phyloP scores from a whole-genome alignment of 2,888 invertebrate species.

The Lasioglossum figueresi region DNA sequence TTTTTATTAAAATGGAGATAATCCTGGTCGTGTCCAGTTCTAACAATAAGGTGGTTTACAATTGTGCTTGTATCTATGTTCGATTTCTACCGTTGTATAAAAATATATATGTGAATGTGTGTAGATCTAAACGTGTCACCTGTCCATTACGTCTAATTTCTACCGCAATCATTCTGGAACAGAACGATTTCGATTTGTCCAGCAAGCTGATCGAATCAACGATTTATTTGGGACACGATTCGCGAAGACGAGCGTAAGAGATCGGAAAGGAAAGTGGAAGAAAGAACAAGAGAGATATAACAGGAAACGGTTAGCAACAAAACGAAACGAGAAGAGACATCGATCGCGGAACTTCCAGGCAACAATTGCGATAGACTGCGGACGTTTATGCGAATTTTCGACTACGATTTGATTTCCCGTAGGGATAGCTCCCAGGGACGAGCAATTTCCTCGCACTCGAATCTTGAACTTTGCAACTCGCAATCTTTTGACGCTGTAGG shows the following conservation, averaged over 20 bases:
- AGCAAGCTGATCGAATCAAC: neutral
- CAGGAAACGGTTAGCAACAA: neutral
- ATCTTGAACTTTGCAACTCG: neutral
- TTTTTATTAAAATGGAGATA: neutral
- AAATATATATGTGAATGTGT: conserved; percentile 43
- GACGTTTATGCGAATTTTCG: neutral
- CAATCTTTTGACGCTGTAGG: neutral
- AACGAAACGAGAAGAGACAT: neutral
- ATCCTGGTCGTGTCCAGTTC: neutral
- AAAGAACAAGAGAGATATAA: neutral
- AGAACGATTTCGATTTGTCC: neutral
- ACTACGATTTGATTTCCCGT: neutral
- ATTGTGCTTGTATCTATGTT: conserved; percentile 5
- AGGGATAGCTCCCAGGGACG: neutral
- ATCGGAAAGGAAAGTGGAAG: neutral
- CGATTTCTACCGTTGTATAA: conserved; percentile 31
- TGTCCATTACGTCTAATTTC: neutral
- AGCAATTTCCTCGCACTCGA: neutral
- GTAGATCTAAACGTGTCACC: neutral
- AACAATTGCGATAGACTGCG: neutral
- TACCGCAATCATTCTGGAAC: neutral
- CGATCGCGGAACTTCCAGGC: neutral
- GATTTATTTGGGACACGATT: neutral
- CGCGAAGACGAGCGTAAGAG: neutral
- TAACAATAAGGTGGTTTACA: neutral